Conservation (phyloP, 92 coral and sea anemone species). For the Umimayanthus kanabou region DNA sequence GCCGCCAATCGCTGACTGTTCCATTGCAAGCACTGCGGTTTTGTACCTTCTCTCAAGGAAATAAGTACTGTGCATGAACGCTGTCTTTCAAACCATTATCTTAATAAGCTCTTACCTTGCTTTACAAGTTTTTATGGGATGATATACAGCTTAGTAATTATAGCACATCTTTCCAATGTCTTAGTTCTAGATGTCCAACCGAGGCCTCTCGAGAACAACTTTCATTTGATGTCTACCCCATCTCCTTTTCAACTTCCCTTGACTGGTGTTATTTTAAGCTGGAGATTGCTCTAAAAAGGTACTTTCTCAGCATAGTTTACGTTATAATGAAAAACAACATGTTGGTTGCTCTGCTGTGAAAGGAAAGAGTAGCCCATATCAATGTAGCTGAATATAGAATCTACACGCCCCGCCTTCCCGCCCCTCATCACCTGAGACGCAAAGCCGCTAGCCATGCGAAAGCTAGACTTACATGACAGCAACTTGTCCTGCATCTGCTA, state of each 20-base stretch:
- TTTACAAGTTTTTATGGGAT: neutral
- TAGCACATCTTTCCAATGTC: neutral
- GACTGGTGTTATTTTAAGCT: neutral
- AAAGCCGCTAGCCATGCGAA: constrained; percentile 13
- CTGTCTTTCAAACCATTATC: too few relatives aligned
- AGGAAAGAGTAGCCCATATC: constrained; percentile 26
- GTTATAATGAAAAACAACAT: neutral
- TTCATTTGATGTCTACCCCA: neutral
- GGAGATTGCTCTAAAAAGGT: neutral
- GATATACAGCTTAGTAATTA: neutral
- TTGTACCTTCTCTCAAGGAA: too few relatives aligned
- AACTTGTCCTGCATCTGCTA: constrained; percentile 12
- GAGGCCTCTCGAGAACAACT: neutral
- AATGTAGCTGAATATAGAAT: neutral
- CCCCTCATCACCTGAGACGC: constrained; percentile 21
- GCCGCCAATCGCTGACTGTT: neutral
- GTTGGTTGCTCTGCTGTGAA: neutral
- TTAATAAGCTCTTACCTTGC: neutral
- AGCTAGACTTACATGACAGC: constrained; percentile 13
- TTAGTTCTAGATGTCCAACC: neutral
- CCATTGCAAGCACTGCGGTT: neutral
- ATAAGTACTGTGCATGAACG: neutral
- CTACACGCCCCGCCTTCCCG: constrained; percentile 31
- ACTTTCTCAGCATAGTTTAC: neutral
- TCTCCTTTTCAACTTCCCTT: neutral